phyloP scores from a whole-genome alignment of 92 coral and sea anemone species.

The Galaxea fascicularis region DNA sequence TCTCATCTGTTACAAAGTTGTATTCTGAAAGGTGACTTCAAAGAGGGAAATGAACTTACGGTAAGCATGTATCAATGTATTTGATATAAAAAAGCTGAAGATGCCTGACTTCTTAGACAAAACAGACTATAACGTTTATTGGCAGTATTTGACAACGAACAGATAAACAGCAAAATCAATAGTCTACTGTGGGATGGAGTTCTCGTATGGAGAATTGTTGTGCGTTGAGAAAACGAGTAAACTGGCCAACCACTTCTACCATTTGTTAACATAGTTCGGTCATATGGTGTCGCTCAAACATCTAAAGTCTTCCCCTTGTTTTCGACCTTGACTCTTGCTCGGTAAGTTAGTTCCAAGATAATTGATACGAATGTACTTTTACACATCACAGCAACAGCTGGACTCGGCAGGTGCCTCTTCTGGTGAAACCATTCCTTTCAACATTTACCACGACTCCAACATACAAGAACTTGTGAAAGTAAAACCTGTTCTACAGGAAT shows the following conservation, averaged over 20 bases:
- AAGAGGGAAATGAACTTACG: conserved; percentile 13
- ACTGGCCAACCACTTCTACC: too few species aligned
- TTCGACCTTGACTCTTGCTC: too few species aligned
- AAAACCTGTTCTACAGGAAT: conserved; percentile 78
- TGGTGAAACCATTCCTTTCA: conserved; percentile 30
- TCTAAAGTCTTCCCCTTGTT: too few species aligned
- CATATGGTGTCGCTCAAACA: too few species aligned
- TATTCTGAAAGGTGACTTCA: conserved; percentile 34
- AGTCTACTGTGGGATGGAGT: too few species aligned
- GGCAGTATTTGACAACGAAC: too few species aligned
- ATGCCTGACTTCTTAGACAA: too few species aligned
- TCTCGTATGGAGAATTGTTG: too few species aligned
- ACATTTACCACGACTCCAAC: conserved; percentile 89
- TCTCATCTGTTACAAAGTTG: conserved; percentile 65
- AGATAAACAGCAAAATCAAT: too few species aligned
- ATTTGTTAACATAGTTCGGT: too few species aligned
- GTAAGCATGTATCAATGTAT: not conserved
- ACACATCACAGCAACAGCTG: not conserved
- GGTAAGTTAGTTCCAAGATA: not conserved
- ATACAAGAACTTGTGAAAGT: conserved; percentile 83
- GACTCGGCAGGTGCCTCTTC: not conserved
- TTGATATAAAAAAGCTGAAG: not conserved
- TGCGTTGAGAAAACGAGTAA: too few species aligned
- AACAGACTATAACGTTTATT: too few species aligned
- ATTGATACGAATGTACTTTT: not conserved